Evolutionary conservation across 2,888 invertebrate species (phyloP).

Genomic region (Scaptodrosophila latifasciaeformis): DNA sequence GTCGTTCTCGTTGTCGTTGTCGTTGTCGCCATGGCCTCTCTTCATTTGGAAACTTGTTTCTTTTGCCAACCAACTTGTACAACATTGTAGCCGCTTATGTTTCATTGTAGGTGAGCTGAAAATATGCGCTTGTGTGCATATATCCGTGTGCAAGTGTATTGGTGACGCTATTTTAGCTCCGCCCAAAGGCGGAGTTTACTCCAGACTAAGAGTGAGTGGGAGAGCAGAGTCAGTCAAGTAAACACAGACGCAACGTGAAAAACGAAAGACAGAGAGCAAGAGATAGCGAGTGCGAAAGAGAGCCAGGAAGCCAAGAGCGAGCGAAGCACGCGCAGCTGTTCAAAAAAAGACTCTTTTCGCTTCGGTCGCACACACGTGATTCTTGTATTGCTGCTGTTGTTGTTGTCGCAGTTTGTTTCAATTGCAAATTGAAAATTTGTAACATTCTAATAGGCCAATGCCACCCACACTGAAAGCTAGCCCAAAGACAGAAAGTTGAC

Average conservation of each 20-base stretch:
- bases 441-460: constrained; percentile 70
- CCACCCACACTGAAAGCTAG: constrained; percentile 13
- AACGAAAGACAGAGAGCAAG: too few relatives aligned
- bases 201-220: constrained; percentile 16
- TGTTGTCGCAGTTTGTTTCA: constrained; percentile 56
- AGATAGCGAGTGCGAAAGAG: constrained; percentile 10
- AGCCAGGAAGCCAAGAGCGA: constrained; percentile 10
- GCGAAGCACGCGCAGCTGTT: constrained; percentile 37
- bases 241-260: too few relatives aligned
- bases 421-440: constrained; percentile 68
- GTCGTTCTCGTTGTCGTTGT: constrained; percentile 20
- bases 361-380: constrained; percentile 49
- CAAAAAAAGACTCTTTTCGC: constrained; percentile 44
- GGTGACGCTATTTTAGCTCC: constrained; percentile 35
- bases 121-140: constrained; percentile 6
- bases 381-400: constrained; percentile 12
- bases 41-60: constrained; percentile 66
- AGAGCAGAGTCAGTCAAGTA: too few relatives aligned
- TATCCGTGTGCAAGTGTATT: constrained; percentile 6
- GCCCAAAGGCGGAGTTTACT: constrained; percentile 48
- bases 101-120: constrained; percentile 20
- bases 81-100: constrained; percentile 65
- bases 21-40: constrained; percentile 20
- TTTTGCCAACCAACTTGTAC: constrained; percentile 57
- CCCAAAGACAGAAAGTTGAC: constrained; percentile 10